Evolutionary conservation across 2,113 vertebrate genomes (phyloP).

Genomic region (Oxyura jamaicensis): DNA sequence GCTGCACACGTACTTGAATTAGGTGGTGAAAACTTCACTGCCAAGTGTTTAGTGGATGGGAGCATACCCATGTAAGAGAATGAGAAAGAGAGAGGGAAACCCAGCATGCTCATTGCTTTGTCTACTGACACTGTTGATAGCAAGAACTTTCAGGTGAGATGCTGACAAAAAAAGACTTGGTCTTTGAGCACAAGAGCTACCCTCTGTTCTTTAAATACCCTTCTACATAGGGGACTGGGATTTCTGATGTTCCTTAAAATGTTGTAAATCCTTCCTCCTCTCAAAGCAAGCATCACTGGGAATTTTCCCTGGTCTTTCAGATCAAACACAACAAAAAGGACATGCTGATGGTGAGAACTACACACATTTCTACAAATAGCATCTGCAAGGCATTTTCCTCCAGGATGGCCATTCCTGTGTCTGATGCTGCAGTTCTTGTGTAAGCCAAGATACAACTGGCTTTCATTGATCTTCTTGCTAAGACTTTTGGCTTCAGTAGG

Average conservation of each 20-base stretch:
- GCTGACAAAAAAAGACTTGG: background rate
- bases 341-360: background rate
- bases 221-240: background rate
- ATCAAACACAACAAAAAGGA: background rate
- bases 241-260: background rate
- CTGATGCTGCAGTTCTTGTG: background rate
- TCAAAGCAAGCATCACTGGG: background rate
- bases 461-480: background rate
- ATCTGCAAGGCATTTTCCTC: background rate
- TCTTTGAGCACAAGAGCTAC: background rate
- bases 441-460: background rate
- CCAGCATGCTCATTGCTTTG: accelerated
- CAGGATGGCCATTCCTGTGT: background rate
- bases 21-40: background rate
- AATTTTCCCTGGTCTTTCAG: background rate
- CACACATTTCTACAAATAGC: background rate
- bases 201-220: background rate
- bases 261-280: background rate
- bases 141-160: background rate
- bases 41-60: background rate
- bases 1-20: background rate
- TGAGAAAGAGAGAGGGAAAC: background rate
- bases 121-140: background rate
- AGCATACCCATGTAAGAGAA: background rate
- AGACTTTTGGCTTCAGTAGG: background rate